Conservation (phyloP, 2,797 vertebrate genomes). For the Coccyzus lansbergi region DNA sequence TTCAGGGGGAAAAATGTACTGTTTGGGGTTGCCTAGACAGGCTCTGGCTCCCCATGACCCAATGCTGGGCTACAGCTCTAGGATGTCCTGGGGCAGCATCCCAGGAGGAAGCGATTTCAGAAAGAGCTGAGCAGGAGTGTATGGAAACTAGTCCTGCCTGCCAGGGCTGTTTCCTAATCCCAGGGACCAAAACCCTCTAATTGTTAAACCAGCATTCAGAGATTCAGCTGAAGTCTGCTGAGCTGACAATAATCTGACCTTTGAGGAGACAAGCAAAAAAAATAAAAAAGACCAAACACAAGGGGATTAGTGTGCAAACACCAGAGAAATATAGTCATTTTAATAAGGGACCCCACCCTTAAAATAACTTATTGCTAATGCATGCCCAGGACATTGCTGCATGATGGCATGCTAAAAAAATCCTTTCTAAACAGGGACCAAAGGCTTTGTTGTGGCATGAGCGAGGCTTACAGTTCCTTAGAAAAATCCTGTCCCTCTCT, state of each 20-base stretch:
- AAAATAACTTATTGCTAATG: constrained; percentile 22
- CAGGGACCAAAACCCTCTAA: constrained; percentile 12
- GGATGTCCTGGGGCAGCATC: background rate
- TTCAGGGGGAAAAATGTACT: background rate
- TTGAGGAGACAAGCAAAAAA: background rate
- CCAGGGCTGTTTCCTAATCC: constrained; percentile 48
- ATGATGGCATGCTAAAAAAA: constrained; percentile 58
- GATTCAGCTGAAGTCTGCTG: constrained; percentile 21
- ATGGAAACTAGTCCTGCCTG: constrained; percentile 45
- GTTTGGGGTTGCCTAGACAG: background rate
- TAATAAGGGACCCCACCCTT: constrained; percentile 47
- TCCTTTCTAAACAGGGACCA: constrained; percentile 22
- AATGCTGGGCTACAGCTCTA: background rate
- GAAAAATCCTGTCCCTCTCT: constrained; percentile 45
- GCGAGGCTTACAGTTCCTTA: background rate
- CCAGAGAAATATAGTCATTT: constrained; percentile 31
- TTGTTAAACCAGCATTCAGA: constrained; percentile 16
- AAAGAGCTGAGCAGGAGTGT: background rate
- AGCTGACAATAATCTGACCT: constrained; percentile 57
- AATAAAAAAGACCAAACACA: constrained; percentile 26
- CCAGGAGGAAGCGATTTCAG: constrained; percentile 29
- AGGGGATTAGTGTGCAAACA: constrained; percentile 31
- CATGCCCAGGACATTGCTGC: constrained; percentile 40
- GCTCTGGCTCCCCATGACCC: background rate
- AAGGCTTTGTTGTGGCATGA: constrained; percentile 45